A percentile compares a stretch with the other conserved stretches of the same genome.
phyloP scores from a whole-genome alignment of 2,888 invertebrate species.

The Nymphalis urticae region DNA sequence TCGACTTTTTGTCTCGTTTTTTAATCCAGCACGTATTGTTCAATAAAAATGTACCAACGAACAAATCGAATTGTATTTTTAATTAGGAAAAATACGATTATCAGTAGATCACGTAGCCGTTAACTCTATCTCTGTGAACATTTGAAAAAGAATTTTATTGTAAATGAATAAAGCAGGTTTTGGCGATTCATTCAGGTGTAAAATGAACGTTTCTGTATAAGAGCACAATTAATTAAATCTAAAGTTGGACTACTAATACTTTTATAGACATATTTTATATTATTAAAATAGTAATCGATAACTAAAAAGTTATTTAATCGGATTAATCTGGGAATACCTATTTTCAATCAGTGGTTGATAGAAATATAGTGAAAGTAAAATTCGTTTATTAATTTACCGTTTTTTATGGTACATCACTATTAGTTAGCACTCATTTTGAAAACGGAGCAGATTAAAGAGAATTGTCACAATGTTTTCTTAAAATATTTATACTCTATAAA shows the following conservation, averaged over 20 bases:
- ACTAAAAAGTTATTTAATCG: background rate
- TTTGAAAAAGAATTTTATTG: constrained; percentile 13
- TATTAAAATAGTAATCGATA: background rate
- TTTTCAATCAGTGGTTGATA: too few species aligned
- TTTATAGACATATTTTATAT: background rate
- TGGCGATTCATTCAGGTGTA: constrained; percentile 1
- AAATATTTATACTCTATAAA: too few species aligned
- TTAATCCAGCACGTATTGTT: constrained; percentile 28
- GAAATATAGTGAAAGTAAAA: too few species aligned
- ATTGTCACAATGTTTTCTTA: too few species aligned
- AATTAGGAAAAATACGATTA: constrained; percentile 48
- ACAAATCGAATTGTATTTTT: constrained; percentile 61
- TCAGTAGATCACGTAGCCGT: constrained; percentile 21
- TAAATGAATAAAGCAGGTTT: background rate
- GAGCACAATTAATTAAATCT: constrained; percentile 16
- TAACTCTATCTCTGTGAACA: constrained; percentile 4
- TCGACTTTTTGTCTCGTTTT: constrained; percentile 16
- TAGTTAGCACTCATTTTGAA: too few species aligned
- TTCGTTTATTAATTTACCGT: too few species aligned
- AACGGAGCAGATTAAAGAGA: too few species aligned
- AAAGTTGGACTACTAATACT: background rate
- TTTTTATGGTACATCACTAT: too few species aligned
- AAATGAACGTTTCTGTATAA: constrained; percentile 15
- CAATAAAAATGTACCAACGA: constrained; percentile 49
- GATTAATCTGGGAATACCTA: background rate